Percentiles rank a stretch among this genome's conserved stretches.
These are phyloP conservation scores for Gadopsis bispinosus DNA, from an alignment of 2,797 vertebrate species.

Conservation along the genomic window DNA sequence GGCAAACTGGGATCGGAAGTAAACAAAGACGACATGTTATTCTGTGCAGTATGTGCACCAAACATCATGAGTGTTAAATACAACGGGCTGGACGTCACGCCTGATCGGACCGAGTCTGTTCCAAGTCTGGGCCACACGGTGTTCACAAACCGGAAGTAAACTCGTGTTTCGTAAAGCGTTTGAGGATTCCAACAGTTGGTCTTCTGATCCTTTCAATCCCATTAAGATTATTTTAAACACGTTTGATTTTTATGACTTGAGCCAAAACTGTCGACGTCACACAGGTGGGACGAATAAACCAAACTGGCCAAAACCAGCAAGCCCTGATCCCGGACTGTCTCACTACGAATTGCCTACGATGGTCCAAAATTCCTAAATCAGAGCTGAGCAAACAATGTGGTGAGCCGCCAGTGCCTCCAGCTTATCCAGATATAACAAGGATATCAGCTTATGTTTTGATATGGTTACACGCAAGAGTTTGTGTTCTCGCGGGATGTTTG, in stretches of 20 bases:
- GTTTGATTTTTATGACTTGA: background rate
- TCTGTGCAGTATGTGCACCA: background rate
- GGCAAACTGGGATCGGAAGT: slow-evolving; percentile 87
- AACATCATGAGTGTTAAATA: background rate
- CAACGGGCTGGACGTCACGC: background rate
- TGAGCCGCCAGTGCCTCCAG: background rate
- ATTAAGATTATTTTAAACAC: background rate
- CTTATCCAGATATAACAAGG: background rate
- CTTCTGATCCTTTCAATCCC: background rate
- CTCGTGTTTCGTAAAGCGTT: background rate
- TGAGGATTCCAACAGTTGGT: background rate
- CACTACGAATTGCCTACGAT: background rate
- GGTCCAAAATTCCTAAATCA: no score
- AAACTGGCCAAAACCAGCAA: background rate
- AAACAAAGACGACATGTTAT: background rate
- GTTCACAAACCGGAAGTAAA: background rate
- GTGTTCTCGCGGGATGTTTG: background rate
- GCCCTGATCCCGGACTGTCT: background rate
- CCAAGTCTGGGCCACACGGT: background rate
- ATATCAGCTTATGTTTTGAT: background rate
- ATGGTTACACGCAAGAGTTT: background rate
- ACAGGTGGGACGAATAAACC: background rate
- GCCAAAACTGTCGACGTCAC: background rate
- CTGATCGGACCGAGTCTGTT: background rate
- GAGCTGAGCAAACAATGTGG: background rate